Conservation (phyloP, 2,888 invertebrate species). For the Trypoxylon attenuatum region DNA sequence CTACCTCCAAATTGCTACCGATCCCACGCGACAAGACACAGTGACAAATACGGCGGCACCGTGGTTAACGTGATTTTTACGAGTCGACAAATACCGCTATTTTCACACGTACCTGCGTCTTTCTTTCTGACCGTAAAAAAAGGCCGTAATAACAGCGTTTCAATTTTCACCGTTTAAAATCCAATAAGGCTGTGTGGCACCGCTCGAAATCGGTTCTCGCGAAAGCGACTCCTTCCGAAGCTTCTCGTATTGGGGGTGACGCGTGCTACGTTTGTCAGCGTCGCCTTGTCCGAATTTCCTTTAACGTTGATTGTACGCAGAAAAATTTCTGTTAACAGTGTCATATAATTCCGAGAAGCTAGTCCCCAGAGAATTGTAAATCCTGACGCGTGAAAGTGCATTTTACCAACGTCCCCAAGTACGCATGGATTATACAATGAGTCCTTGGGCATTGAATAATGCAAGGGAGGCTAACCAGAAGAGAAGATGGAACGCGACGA, state of each 20-base stretch:
- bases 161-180: neutral
- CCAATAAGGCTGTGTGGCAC: too few species aligned
- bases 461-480: constrained; percentile 12
- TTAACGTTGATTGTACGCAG: too few species aligned
- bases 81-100: neutral
- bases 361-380: constrained; percentile 46
- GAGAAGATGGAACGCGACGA: constrained; percentile 17
- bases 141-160: neutral
- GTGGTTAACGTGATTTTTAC: neutral
- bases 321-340: too few species aligned
- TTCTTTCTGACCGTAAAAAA: neutral
- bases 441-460: constrained; percentile 66
- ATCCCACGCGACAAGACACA: neutral
- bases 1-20: neutral
- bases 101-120: neutral
- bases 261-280: too few species aligned
- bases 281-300: too few species aligned
- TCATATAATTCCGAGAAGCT: too few species aligned
- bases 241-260: too few species aligned
- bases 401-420: constrained; percentile 52
- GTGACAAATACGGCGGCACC: neutral
- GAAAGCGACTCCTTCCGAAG: too few species aligned
- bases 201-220: too few species aligned
- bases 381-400: constrained; percentile 45
- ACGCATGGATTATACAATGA: constrained; percentile 60